phyloP scores from a whole-genome alignment of 2,113 vertebrate species.

The Chlorodrepanis virens region DNA sequence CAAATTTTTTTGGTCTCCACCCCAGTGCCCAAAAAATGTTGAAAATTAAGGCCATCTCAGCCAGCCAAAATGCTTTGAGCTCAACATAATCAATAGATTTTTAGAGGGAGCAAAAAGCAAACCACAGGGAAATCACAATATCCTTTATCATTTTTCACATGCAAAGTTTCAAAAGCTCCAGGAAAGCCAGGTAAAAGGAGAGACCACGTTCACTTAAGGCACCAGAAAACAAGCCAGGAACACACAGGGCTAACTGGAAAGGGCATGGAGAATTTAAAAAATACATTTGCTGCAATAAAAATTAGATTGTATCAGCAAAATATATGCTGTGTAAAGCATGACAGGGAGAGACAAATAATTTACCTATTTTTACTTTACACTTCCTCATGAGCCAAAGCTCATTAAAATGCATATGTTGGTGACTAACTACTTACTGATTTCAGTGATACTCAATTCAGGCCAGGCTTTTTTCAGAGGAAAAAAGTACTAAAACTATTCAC shows the following conservation, averaged over 20 bases:
- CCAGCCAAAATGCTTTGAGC: background rate
- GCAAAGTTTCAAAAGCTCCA: slow-evolving; percentile 5
- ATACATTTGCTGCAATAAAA: background rate
- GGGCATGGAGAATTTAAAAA: background rate
- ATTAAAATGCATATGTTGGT: background rate
- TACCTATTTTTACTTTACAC: background rate
- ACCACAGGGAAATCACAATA: background rate
- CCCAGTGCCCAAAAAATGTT: background rate
- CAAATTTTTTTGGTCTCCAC: background rate
- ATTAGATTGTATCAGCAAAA: background rate
- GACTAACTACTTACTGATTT: background rate
- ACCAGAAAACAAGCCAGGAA: background rate
- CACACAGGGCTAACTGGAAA: background rate
- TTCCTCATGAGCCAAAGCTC: background rate
- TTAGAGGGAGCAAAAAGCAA: slow-evolving; percentile 11
- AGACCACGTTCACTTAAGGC: background rate
- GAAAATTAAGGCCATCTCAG: background rate
- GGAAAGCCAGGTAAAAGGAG: background rate
- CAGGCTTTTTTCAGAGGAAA: background rate
- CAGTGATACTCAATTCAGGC: background rate
- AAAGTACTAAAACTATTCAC: background rate
- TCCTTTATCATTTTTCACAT: background rate
- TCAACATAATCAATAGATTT: background rate
- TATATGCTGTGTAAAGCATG: background rate
- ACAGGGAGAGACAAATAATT: background rate